phyloP scores from a whole-genome alignment of 2,888 invertebrate species.

The Chesias legatella region DNA sequence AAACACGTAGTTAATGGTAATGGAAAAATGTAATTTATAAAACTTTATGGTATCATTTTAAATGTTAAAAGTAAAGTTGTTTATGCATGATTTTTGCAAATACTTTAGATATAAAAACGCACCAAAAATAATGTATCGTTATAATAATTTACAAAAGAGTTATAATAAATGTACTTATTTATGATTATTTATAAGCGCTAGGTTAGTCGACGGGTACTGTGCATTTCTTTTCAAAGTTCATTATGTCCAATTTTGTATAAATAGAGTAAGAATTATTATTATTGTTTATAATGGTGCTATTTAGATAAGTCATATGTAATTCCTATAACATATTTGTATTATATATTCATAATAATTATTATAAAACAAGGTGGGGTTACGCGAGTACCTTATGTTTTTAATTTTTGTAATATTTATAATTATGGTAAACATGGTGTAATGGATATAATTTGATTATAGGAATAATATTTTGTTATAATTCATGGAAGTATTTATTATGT shows the following conservation, averaged over 20 bases:
- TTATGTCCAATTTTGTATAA: conserved; percentile 75
- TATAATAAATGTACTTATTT: conserved; percentile 18
- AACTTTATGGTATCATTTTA: neutral
- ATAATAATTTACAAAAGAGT: conserved; percentile 13
- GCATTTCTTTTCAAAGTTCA: conserved; percentile 64
- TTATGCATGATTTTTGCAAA: conserved; percentile 28
- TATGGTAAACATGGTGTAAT: conserved; percentile 33
- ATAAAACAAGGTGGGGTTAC: conserved; percentile 64
- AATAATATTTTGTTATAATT: conserved; percentile 1
- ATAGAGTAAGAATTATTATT: conserved; percentile 44
- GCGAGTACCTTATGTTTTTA: conserved; percentile 71
- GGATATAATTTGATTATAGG: conserved; percentile 12
- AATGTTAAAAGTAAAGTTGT: conserved; percentile 25
- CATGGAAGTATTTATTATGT: conserved; percentile 6
- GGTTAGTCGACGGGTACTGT: conserved; percentile 77
- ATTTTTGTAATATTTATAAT: conserved; percentile 43
- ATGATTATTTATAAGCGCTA: conserved; percentile 32
- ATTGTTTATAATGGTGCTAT: conserved; percentile 56
- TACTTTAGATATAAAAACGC: conserved; percentile 43
- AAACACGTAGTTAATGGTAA: conserved; percentile 1
- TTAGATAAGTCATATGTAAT: conserved; percentile 47
- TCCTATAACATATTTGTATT: conserved; percentile 34
- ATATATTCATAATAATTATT: conserved; percentile 35
- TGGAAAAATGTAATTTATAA: too few species aligned
- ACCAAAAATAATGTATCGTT: conserved; percentile 46